Evolutionary conservation across 2,888 invertebrate genomes (phyloP).

Genomic region (Lymantria dispar): DNA sequence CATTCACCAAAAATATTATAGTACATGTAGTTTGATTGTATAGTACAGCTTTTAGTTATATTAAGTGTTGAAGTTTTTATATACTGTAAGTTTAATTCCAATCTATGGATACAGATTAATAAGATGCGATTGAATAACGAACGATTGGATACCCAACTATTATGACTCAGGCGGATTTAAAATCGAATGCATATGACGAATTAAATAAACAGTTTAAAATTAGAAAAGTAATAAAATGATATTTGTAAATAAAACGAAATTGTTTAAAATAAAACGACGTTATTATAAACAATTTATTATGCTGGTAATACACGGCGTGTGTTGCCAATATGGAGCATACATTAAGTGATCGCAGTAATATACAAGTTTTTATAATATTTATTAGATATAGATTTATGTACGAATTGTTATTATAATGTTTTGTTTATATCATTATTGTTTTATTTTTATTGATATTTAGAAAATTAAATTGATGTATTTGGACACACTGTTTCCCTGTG

Average conservation of each 20-base stretch:
- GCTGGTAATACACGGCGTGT: neutral
- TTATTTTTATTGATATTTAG: no score
- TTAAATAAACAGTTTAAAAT: neutral
- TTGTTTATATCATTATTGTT: constrained; percentile 28
- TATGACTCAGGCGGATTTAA: neutral
- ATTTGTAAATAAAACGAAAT: neutral
- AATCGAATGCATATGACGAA: neutral
- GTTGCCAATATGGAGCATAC: neutral
- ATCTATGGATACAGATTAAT: neutral
- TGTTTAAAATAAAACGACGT: neutral
- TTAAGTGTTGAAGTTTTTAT: constrained; percentile 12
- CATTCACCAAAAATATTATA: constrained; percentile 10
- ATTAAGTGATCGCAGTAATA: neutral
- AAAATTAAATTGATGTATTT: no score
- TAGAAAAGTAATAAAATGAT: neutral
- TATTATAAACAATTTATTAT: neutral
- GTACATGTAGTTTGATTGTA: constrained; percentile 3
- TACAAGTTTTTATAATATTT: constrained; percentile 20
- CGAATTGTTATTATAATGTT: constrained; percentile 50
- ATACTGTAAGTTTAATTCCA: neutral
- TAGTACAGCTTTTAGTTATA: constrained; percentile 2
- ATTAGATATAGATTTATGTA: constrained; percentile 21
- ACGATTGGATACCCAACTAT: neutral
- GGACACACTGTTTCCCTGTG: no score
- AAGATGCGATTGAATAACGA: neutral